Evolutionary conservation across 1,140 invertebrate species (phyloP).

Genomic region (Acromyrmex echinatior): DNA sequence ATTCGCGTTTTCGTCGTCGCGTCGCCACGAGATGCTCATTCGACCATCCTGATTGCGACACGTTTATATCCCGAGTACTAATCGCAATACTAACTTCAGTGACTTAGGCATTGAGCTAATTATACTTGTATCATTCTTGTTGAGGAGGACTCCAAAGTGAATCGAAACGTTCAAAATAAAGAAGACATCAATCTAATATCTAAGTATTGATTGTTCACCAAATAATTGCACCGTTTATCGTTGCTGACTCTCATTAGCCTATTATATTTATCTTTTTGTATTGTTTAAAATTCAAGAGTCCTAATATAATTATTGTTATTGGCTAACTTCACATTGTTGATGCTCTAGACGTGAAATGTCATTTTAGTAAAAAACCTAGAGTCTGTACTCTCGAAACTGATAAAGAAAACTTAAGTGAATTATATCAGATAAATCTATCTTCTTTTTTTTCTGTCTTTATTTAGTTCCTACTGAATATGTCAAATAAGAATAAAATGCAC

Average conservation of each 20-base stretch:
- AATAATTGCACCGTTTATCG: too few relatives aligned
- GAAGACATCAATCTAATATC: too few relatives aligned
- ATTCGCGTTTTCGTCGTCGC: neutral
- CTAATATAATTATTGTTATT: too few relatives aligned
- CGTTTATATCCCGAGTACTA: slow-evolving; percentile 4
- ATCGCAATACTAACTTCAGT: slow-evolving; percentile 3
- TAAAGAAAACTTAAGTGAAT: neutral
- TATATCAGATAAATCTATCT: neutral
- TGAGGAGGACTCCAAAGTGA: too few relatives aligned
- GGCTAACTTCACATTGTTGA: neutral
- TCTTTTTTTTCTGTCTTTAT: neutral
- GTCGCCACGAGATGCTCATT: neutral
- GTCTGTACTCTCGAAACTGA: neutral
- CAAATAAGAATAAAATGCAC: neutral
- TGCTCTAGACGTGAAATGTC: neutral
- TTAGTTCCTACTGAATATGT: neutral
- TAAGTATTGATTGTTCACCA: too few relatives aligned
- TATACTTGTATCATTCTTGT: too few relatives aligned
- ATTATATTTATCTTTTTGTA: too few relatives aligned
- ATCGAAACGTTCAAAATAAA: too few relatives aligned
- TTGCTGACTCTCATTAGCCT: too few relatives aligned
- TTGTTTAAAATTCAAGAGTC: too few relatives aligned
- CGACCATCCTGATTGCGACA: neutral
- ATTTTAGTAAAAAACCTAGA: neutral
- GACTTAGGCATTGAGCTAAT: too few relatives aligned